A percentile compares a stretch with the other conserved stretches of the same genome.
Evolutionary conservation across 2,797 vertebrate genomes (phyloP).

Genomic region (Psittacula echo): DNA sequence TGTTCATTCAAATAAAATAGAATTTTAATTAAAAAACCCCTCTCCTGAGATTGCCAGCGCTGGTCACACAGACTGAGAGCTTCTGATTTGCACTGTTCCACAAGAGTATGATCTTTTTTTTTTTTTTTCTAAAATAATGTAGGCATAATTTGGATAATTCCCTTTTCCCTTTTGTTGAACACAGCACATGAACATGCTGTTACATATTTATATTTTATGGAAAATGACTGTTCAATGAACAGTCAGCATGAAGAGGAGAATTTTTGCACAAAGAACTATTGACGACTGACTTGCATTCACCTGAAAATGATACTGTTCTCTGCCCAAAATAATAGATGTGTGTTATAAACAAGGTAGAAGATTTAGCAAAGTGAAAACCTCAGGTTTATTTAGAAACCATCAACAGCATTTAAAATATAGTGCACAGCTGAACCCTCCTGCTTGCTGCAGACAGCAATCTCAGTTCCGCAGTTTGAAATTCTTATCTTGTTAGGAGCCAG

Average conservation of each 20-base stretch:
- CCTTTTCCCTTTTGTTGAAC: neutral
- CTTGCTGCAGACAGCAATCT: neutral
- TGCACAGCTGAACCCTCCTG: neutral
- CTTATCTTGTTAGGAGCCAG: fast-evolving
- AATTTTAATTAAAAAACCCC: neutral
- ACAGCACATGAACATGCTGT: neutral
- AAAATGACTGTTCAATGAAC: neutral
- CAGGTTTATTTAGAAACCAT: neutral
- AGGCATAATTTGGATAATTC: neutral
- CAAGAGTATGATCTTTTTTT: neutral
- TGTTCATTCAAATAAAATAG: constrained; percentile 30
- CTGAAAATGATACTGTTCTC: neutral
- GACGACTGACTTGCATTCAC: neutral
- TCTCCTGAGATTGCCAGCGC: neutral
- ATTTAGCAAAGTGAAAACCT: neutral
- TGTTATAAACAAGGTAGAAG: neutral
- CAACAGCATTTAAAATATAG: neutral
- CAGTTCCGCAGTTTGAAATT: neutral
- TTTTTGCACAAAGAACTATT: neutral
- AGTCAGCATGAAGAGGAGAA: neutral
- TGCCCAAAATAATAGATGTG: neutral
- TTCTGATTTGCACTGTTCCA: neutral
- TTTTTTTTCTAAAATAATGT: neutral
- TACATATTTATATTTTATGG: neutral
- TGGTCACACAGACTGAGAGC: neutral